Evolutionary conservation across 2,888 invertebrate species (phyloP).

Genomic region (Mesorhabditis belari): DNA sequence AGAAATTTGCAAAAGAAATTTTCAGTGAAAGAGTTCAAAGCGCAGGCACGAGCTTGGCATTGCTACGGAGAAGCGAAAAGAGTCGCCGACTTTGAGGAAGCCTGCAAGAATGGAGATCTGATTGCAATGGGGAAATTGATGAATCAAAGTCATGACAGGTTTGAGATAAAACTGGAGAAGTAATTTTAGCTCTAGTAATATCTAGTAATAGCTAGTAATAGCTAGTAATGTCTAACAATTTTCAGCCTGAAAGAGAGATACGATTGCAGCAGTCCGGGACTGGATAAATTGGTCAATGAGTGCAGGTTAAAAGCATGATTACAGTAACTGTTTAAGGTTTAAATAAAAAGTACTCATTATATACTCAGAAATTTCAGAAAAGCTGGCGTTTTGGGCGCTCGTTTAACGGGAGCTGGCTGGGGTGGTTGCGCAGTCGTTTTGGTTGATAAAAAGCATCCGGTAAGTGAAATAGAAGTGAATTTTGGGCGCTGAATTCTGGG

Average conservation of each 20-base stretch:
- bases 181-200: too few relatives aligned
- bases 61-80: conserved; percentile 76
- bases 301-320: background rate
- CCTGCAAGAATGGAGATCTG: conserved; percentile 57
- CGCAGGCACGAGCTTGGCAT: conserved; percentile 79
- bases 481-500: conserved; percentile 23
- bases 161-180: too few relatives aligned
- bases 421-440: conserved; percentile 91
- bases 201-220: background rate
- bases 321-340: too few relatives aligned
- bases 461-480: conserved; percentile 11
- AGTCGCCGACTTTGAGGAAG: conserved; percentile 70
- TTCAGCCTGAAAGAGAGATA: conserved; percentile 58
- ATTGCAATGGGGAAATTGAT: conserved; percentile 68
- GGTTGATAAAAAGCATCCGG: conserved; percentile 54
- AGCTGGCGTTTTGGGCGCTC: conserved; percentile 70
- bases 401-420: conserved; percentile 68
- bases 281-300: conserved; percentile 66
- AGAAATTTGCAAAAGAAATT: background rate
- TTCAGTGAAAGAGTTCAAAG: conserved; percentile 59
- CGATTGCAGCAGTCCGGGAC: conserved; percentile 80
- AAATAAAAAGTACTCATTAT: too few relatives aligned
- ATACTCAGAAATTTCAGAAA: too few relatives aligned
- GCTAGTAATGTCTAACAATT: background rate
- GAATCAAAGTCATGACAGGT: conserved; percentile 79